phyloP scores from a whole-genome alignment of 2,888 invertebrate genomes.

The Cybosia mesomella region DNA sequence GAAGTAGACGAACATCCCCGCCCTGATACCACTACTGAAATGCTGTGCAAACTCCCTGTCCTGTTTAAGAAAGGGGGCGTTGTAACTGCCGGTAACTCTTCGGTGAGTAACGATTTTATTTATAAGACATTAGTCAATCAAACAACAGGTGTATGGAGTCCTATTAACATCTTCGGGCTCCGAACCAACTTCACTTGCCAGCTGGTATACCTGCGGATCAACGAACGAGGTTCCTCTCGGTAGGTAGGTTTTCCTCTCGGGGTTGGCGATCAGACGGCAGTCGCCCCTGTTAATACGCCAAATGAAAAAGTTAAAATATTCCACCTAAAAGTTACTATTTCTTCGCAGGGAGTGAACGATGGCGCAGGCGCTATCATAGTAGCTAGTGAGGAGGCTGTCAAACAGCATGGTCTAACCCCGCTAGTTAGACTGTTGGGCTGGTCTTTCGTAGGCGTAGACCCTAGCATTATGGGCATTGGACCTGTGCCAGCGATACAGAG shows the following conservation, averaged over 20 bases:
- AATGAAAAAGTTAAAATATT: not conserved
- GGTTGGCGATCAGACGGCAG: not conserved
- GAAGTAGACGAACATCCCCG: constrained; percentile 97
- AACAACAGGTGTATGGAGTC: not conserved
- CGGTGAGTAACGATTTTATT: constrained; percentile 85
- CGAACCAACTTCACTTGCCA: not conserved
- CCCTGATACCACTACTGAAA: constrained; percentile 93
- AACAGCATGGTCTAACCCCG: constrained; percentile 90
- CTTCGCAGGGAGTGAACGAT: constrained; percentile 95
- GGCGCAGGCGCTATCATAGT: constrained; percentile 96
- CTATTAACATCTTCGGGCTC: not conserved
- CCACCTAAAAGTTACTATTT: not conserved
- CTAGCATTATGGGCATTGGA: constrained; percentile 98
- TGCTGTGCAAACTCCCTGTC: constrained; percentile 92
- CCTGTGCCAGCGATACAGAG: constrained; percentile 97
- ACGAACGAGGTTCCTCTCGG: not conserved
- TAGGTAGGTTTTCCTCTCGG: not conserved
- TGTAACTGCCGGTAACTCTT: constrained; percentile 98
- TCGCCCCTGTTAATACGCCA: not conserved
- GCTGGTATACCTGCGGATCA: not conserved
- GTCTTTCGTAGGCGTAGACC: constrained; percentile 96
- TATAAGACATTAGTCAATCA: not conserved
- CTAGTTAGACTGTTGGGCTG: constrained; percentile 95
- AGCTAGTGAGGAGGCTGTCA: constrained; percentile 95
- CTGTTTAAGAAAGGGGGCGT: constrained; percentile 97